These are phyloP conservation scores for Clitarchus hookeri DNA, from an alignment of 2,888 invertebrate species.

Conservation along the genomic window DNA sequence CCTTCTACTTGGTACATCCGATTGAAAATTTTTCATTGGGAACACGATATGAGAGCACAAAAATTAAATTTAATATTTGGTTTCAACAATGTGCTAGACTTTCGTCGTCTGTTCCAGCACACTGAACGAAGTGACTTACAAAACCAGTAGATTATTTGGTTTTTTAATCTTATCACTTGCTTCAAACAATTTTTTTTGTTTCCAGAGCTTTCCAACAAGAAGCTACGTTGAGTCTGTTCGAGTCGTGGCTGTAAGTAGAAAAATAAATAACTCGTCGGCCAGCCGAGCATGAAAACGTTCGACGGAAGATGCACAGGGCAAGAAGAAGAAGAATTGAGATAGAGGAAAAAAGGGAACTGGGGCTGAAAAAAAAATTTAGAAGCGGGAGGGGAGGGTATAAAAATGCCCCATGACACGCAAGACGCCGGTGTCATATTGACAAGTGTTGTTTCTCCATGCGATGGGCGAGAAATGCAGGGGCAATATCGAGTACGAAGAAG, in stretches of 20 bases:
- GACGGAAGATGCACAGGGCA: background rate
- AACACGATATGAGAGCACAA: too few relatives aligned
- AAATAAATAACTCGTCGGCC: background rate
- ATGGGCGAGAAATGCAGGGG: background rate
- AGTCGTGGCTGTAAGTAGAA: background rate
- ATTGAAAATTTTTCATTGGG: too few relatives aligned
- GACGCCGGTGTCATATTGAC: background rate
- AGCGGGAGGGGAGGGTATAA: background rate
- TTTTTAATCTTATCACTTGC: too few relatives aligned
- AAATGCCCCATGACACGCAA: background rate
- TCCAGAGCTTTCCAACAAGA: too few relatives aligned
- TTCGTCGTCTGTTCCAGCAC: too few relatives aligned
- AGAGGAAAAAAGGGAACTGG: background rate
- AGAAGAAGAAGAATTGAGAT: background rate
- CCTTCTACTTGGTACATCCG: too few relatives aligned
- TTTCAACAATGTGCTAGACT: too few relatives aligned
- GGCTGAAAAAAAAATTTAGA: background rate
- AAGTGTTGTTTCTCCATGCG: background rate
- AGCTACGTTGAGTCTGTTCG: background rate
- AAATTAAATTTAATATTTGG: too few relatives aligned
- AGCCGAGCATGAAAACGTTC: background rate
- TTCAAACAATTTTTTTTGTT: too few relatives aligned
- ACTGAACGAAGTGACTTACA: too few relatives aligned
- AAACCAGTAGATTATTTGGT: too few relatives aligned
- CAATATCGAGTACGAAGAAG: background rate